Evolutionary conservation across 1,140 invertebrate genomes (phyloP), one percentile per base, ranked within the genome.

Genomic region (Thaumetopoea pityocampa): DNA sequence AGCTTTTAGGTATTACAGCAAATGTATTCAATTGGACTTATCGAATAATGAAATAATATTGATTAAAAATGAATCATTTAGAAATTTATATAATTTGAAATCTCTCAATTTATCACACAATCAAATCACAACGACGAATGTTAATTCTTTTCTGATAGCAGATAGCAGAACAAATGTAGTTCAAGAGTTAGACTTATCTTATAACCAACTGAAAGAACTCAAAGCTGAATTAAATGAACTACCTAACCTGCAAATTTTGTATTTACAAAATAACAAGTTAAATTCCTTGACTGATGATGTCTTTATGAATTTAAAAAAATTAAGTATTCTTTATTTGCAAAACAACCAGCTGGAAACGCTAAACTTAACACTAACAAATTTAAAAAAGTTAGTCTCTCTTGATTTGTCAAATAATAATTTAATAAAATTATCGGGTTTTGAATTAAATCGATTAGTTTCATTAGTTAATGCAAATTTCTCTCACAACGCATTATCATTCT

Each of bases 391-490:
- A 9, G 30, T 47, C 24, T 32, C 49, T 14, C 46, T 81, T 9
- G 65, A 81, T 45, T 10, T 74, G 4, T 67, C 66, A 1, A 36
- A 40, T 20, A 81, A 81, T 63, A 14, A 43, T 11, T 44, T 81
- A 14, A 49, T 16, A 5, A 57, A 52, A 22, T 10, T 81, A 26
- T 51, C 42, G 1, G 66, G 67, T 0, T 66, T 47, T 27, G 67
- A 81, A 53, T 22, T 66, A 6, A 77, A 68, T 46, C 58, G 62
- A 10, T 38, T 73, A 4, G 46, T 27, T 11, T 33, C 55, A n/a
- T 42, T 81, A 9, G 30, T 50, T 24, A 17, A 24, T 28, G 28
- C 77, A 3, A 81, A 81, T 22, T 38, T 69, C 26, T 73, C 70
- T 1, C 24, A 71, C 30, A 81, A 79, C 56, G 40, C 6, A 3